Base-by-base conservation (phyloP, 2,888 invertebrate genomes). In the Geotrupes spiniger region DNA sequence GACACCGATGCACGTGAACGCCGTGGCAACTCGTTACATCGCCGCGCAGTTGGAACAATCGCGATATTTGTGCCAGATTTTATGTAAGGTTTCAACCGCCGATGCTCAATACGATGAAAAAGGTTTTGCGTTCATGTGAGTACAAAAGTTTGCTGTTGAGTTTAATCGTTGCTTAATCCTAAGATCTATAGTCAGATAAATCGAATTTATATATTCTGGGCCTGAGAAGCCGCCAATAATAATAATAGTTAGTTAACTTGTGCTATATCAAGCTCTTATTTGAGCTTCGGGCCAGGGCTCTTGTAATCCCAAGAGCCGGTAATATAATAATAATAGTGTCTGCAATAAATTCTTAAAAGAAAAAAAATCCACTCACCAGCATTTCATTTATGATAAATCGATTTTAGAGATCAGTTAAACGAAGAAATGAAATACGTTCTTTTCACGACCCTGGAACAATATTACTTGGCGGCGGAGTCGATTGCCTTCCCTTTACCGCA, bases 401-500 rank as follows among this genome's bases (percentile, higher is more conserved):
- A 44, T 74, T 76, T 42, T 71, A 90, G 90, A 54, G 89, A 90
- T 68, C 85, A 87, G 63, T 76, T 91, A 71, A 80, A 83, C 16
- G 81, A 82, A 48, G 78, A 79, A 2, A 83, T 87, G 65, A 82
- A 85, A 50, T 80, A 80, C 67, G 78, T 88, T 14, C 71, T 92
- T 39, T 92, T 92, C 68, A 82, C 85, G 53, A 78, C 87, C 17
- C 73, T 92, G 56, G 92, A 93, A 71, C 82, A 91, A 60, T 92
- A 89, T 72, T 84, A 85, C 61, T 76, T 88, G 59, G 87, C 91
- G 1, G 80, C 85, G 11, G 89, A 89, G 64, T 83, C 84, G 2
- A 79, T 89, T 54, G 90, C 89, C 21, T 93, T 87, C 70, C 89
- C 89, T 0, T 72, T 91, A 56, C 92, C 92, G 8, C 87, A 89